A percentile compares a stretch with the other conserved stretches of the same genome.
Evolutionary conservation across 2,113 vertebrate species (phyloP).

Genomic region (Oryzias woworae): DNA sequence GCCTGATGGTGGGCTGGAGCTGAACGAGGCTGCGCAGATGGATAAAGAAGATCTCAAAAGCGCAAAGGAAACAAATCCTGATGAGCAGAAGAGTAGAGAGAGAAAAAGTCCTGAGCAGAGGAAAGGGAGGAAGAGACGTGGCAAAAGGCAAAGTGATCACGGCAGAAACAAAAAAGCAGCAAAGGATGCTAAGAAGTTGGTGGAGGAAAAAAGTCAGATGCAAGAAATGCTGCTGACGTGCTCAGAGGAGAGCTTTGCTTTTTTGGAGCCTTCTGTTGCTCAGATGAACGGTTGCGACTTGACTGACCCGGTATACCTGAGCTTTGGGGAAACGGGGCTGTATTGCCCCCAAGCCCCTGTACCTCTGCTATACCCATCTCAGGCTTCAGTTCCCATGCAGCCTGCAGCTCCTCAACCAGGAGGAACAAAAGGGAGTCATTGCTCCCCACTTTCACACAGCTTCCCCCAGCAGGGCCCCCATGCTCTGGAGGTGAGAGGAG

Average conservation of each 20-base stretch:
- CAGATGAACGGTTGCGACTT: conserved; percentile 49
- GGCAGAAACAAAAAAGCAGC: conserved; percentile 35
- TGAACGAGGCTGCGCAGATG: conserved; percentile 37
- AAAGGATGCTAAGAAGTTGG: conserved; percentile 21
- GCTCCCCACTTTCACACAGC: conserved; percentile 26
- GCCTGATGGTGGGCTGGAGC: conserved; percentile 20
- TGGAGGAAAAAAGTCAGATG: conserved; percentile 26
- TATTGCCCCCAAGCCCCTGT: conserved; percentile 28
- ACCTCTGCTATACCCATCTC: conserved; percentile 39
- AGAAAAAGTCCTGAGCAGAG: conserved; percentile 32
- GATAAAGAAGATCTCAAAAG: conserved; percentile 15
- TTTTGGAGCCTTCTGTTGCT: conserved; percentile 30
- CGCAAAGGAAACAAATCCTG: conserved; percentile 13
- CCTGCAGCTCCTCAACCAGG: conserved; percentile 33
- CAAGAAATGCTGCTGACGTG: conserved; percentile 17
- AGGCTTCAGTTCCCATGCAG: conserved; percentile 30
- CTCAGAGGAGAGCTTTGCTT: conserved; percentile 26
- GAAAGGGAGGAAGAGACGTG: conserved; percentile 43
- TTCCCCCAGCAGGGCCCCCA: conserved; percentile 46
- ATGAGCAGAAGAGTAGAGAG: conserved; percentile 24
- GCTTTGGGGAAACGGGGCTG: conserved; percentile 32
- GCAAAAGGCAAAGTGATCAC: conserved; percentile 43
- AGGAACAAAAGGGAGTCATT: conserved; percentile 44
- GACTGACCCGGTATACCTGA: conserved; percentile 50
- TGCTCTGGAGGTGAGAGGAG: conserved; percentile 50